phyloP scores from a whole-genome alignment of 1,140 invertebrate species.

The Scaptomyza pallida region DNA sequence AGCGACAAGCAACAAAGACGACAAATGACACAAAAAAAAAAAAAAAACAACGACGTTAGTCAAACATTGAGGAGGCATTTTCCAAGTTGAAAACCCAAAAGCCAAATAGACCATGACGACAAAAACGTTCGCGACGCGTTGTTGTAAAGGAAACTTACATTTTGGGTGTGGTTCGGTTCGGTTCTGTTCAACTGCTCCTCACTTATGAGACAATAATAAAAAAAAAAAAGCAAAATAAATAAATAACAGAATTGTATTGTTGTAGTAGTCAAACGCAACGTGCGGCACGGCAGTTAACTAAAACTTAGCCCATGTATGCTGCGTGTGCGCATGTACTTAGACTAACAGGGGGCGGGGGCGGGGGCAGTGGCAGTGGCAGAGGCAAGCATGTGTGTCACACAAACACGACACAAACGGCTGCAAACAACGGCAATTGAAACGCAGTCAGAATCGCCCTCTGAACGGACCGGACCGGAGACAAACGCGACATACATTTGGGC shows the following conservation, averaged over 20 bases:
- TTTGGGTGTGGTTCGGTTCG: slow-evolving; percentile 29
- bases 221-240: slow-evolving; percentile 2
- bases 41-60: neutral
- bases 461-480: slow-evolving; percentile 2
- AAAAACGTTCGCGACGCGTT: slow-evolving; percentile 17
- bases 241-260: slow-evolving; percentile 20
- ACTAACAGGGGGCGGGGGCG: slow-evolving; percentile 3
- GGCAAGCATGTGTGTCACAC: slow-evolving; percentile 45
- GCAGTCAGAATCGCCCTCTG: neutral
- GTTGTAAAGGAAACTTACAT: slow-evolving; percentile 38
- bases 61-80: slow-evolving; percentile 31
- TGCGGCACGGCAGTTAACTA: slow-evolving; percentile 52
- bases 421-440: neutral
- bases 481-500: slow-evolving; percentile 20
- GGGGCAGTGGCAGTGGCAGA: too few relatives aligned
- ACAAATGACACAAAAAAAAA: slow-evolving; percentile 8
- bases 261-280: slow-evolving; percentile 15
- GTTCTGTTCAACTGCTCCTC: slow-evolving; percentile 11
- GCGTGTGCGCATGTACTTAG: slow-evolving; percentile 52
- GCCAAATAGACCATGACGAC: slow-evolving; percentile 77
- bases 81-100: slow-evolving; percentile 65
- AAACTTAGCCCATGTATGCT: slow-evolving; percentile 56
- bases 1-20: slow-evolving; percentile 26
- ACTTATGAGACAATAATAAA: slow-evolving; percentile 38
- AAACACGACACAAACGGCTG: slow-evolving; percentile 23